Evolutionary conservation across 2,113 vertebrate species (phyloP), one percentile per base, ranked within the genome.

Genomic region (Equus przewalskii): DNA sequence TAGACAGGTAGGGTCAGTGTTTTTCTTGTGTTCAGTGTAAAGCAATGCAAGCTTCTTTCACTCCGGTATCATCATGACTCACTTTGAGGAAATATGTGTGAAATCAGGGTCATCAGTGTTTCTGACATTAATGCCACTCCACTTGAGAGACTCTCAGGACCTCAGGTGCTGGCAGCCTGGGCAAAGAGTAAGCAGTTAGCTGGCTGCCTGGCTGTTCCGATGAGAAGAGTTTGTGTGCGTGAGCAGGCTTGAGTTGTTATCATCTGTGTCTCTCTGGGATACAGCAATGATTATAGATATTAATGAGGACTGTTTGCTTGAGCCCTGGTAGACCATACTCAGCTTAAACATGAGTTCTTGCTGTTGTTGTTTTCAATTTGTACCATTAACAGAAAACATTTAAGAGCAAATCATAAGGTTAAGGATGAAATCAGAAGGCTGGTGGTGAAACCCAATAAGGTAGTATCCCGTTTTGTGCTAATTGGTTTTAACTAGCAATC

Each of bases 401-500:
- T 96, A 95, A 83, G 58, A 94, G 54, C 21, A 97, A 97, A 87
- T 44, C 33, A 3, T 79, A 92, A 96, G 82, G 95, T 96, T 96
- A 98, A 93, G 89, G 79, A 65, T 95, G 87, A 98, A 96, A 97
- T 30, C 79, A 97, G 96, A 95, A 97, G 36, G 44, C 73, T 96
- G 97, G 91, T 89, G 90, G 78, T 97, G 94, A 97, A 97, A 97
- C 67, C 67, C 95, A 97, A 93, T 97, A 98, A 97, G 73, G 64
- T 93, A 97, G 86, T 97, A 97, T 85, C 56, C 91, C 49, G 62
- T 90, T 97, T 96, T 97, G 90, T 94, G 72, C 60, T 97, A 97
- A 98, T 97, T 97, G 93, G 80, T 95, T 97, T 96, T 97, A 98
- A 97, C 94, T 97, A 97, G 89, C 73, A 97, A 97, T 98, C 93